phyloP scores from a whole-genome alignment of 2,113 vertebrate genomes.

The Zosterops borbonicus region DNA sequence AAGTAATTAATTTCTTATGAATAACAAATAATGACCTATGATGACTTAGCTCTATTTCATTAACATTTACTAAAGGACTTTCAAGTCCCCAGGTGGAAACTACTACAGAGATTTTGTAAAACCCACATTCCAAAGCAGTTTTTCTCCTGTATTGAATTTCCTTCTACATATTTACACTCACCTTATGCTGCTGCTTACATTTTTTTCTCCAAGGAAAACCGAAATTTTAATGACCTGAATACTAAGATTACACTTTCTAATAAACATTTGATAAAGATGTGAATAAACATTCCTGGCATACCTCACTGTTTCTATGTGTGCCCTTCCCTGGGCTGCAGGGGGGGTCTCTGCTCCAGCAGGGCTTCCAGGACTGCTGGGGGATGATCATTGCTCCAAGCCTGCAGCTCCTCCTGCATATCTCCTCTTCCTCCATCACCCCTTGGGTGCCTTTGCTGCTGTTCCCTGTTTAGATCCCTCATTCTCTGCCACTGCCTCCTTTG shows the following conservation, averaged over 20 bases:
- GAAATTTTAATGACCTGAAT: background rate
- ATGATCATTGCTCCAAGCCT: background rate
- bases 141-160: background rate
- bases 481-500: background rate
- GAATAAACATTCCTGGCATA: background rate
- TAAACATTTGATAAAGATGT: background rate
- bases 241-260: background rate
- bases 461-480: background rate
- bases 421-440: background rate
- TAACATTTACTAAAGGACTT: conserved; percentile 2
- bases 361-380: background rate
- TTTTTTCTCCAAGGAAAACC: background rate
- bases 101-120: background rate
- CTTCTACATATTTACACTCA: background rate
- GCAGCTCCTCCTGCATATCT: background rate
- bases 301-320: background rate
- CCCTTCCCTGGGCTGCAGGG: background rate
- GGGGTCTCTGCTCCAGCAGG: background rate
- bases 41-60: background rate
- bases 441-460: background rate
- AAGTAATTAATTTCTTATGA: background rate
- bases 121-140: background rate
- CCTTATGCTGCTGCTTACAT: background rate
- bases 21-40: background rate
- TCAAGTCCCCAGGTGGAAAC: background rate